Evolutionary conservation across 2,113 vertebrate genomes (phyloP), one percentile per base, ranked within the genome.

Genomic region (Oreochromis spilurus): DNA sequence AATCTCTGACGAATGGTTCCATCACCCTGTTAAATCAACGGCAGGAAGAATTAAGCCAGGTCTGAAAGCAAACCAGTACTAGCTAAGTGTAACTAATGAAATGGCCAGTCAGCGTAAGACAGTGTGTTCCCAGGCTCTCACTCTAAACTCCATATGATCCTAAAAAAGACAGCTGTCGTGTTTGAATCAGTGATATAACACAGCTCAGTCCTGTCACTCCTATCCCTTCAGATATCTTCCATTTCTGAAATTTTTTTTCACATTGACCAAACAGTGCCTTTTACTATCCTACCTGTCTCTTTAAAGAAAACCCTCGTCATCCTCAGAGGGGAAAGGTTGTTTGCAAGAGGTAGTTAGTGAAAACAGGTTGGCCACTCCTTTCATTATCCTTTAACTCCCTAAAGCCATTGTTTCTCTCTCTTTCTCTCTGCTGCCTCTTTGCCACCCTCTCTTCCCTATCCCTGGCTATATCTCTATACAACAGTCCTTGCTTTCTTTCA

Each of bases 341-440:
- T 90, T 86, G 88, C 85, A 84, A 52, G 84, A 70, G 90, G 87
- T 81, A 84, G 88, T 21, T 57, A 78, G 57, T 67, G 57, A 89
- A 38, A 43, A 62, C 72, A 84, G 60, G 81, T 83, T 90, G 86
- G 90, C 89, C 88, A 88, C 92, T 89, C 89, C 90, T 92, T 87
- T 91, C 82, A 90, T 92, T 70, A 90, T 79, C 21, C 82, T 67
- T 82, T 19, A 62, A 79, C 85, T 91, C 85, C 87, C 88, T 43
- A 48, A 38, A 83, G 86, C 55, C 88, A 48, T 38, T 80, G 38
- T 45, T 40, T 82, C 60, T 85, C 43, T 82, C 70, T 53, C 3
- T 82, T 67, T 67, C 29, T 48, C 82, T 50, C 58, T 80, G 17
- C 82, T 45, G 19, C 80, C 50, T 87, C 85, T 34, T 82, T 55